These are phyloP conservation scores for Syrmaticus mikado DNA, from an alignment of 2,113 vertebrate genomes.

Conservation along the genomic window DNA sequence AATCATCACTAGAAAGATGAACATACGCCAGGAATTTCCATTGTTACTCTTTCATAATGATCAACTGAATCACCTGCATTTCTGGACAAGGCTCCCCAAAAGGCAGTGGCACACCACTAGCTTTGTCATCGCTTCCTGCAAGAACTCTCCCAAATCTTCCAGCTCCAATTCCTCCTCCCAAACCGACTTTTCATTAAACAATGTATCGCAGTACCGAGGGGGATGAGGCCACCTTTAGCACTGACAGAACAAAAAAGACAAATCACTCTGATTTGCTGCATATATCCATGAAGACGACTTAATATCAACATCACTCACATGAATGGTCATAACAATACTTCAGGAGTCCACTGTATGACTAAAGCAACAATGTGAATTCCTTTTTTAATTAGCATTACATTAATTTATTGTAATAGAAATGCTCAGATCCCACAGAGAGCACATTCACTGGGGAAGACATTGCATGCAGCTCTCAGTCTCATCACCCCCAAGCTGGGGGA, in stretches of 20 bases:
- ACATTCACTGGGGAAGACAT: background rate
- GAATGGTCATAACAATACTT: background rate
- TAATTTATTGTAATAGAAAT: background rate
- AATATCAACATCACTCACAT: background rate
- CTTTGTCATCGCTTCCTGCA: background rate
- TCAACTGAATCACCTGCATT: background rate
- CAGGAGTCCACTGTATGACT: background rate
- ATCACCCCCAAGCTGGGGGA: background rate
- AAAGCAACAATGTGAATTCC: background rate
- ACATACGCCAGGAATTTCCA: background rate
- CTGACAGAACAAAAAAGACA: background rate
- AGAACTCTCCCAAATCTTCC: background rate
- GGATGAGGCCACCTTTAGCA: background rate
- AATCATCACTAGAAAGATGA: background rate
- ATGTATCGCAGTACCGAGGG: background rate
- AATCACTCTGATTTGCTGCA: background rate
- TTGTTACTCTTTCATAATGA: background rate
- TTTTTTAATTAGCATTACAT: background rate
- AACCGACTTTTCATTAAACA: background rate
- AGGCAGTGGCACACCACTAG: background rate
- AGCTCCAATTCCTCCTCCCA: background rate
- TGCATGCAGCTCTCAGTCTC: background rate
- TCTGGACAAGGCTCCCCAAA: background rate
- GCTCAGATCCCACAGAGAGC: background rate
- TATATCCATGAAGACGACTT: background rate